Base-by-base conservation (phyloP, 2,888 invertebrate species). In the Drosophila atroscutellata region DNA sequence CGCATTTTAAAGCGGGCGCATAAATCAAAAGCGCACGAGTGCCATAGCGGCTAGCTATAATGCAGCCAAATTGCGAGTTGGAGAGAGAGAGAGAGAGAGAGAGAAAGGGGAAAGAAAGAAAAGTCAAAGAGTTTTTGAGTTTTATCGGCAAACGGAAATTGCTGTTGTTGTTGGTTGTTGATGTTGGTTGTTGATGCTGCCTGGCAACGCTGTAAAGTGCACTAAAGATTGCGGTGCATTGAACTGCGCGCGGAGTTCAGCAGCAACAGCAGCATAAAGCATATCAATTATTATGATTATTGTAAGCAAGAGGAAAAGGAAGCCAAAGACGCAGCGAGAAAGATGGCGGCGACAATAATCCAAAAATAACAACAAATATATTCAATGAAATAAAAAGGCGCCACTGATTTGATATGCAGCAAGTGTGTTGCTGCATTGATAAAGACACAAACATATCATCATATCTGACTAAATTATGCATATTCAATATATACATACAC, bases 271-370 rank as follows among this genome's bases (percentile, higher is more conserved):
- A 52, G 63, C 42, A 56, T 52, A 50, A 37, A 74, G 76, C 83
- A 80, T 84, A 84, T 84, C 86, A 86, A 80, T 86, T 86, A 77
- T 83, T 84, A 66, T 45, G 45, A 24, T 79, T 75, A 75, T 81
- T 83, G 80, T 69, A 57, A 56, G 72, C 51, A 45, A 57, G 67
- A 42, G 54, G n/a, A 61, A 67, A 65, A 74, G 64, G 58, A 62
- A 64, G 50, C 49, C 65, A 52, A 76, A 37, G 54, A 15, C 37
- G 51, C 28, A 18, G 54, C 67, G 36, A 39, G 26, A 42, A 42
- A 45, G 45, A 51, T 52, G 18, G 28, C 45, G 54, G 56, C 78
- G 70, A 72, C 71, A 68, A 45, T 47, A 75, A 51, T 75, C 76
- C 76, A 75, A 75, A 75, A 67, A 71, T 75, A 75, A 60, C 61